phyloP scores from a whole-genome alignment of 2,888 invertebrate genomes.

The Poecilus cupreus region DNA sequence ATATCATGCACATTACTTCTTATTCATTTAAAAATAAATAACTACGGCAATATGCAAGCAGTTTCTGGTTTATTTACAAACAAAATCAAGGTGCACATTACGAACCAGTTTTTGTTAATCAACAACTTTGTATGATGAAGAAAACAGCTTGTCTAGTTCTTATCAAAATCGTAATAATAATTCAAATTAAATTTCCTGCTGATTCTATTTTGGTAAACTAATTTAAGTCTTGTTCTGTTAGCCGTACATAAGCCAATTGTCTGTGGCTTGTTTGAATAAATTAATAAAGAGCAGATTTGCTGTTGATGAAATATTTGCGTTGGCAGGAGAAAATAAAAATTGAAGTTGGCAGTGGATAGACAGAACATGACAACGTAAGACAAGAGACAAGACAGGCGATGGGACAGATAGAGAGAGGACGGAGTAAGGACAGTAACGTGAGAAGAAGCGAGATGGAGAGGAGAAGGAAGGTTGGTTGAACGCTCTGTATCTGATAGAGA shows the following conservation, averaged over 20 bases:
- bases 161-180: not conserved
- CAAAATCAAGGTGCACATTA: too few species aligned
- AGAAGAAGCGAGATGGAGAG: not conserved
- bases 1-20: too few species aligned
- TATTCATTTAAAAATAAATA: too few species aligned
- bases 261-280: not conserved
- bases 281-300: slow-evolving; percentile 15
- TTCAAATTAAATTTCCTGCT: not conserved
- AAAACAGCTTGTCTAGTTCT: not conserved
- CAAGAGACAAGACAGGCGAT: too few species aligned
- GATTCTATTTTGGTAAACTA: not conserved
- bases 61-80: too few species aligned
- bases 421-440: not conserved
- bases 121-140: not conserved
- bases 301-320: slow-evolving; percentile 4
- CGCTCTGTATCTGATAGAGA: slow-evolving; percentile 35
- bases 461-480: not conserved
- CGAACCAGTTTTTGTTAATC: not conserved
- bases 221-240: not conserved
- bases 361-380: slow-evolving; percentile 15
- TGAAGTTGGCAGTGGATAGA: slow-evolving; percentile 9
- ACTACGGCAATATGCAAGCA: too few species aligned
- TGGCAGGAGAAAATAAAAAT: slow-evolving; percentile 25
- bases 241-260: not conserved
- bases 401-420: not conserved